These are phyloP conservation scores for Sturmia bella DNA, from an alignment of 2,888 invertebrate genomes.

Conservation along the genomic window DNA sequence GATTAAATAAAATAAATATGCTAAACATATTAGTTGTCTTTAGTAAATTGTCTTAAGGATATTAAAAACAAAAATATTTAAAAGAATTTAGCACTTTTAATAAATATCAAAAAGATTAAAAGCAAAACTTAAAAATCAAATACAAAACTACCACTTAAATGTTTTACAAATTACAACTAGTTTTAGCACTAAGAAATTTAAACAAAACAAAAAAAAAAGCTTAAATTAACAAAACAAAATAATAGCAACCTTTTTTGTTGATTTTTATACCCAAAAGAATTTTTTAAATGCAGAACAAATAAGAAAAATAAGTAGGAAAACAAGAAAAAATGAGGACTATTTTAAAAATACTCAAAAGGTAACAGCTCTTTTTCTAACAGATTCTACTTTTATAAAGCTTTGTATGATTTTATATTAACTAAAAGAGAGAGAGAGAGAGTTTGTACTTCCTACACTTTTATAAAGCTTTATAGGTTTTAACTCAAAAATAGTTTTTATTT, in stretches of 20 bases:
- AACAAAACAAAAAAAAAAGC: constrained; percentile 31
- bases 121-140: constrained; percentile 3
- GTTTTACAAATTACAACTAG: constrained; percentile 55
- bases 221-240: constrained; percentile 20
- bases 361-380: too few species aligned
- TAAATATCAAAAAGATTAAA: constrained; percentile 26
- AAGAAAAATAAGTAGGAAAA: too few species aligned
- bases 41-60: constrained; percentile 26
- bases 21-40: constrained; percentile 34
- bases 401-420: too few species aligned
- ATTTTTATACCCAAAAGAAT: not conserved
- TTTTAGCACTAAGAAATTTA: constrained; percentile 32
- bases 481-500: too few species aligned
- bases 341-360: too few species aligned
- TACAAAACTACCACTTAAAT: constrained; percentile 52
- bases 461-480: too few species aligned
- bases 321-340: too few species aligned
- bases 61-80: constrained; percentile 1
- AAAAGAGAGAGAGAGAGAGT: too few species aligned
- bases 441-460: too few species aligned
- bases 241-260: not conserved
- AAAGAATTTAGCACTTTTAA: constrained; percentile 55
- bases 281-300: not conserved
- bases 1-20: constrained; percentile 7
- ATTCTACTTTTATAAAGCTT: too few species aligned